A percentile compares a stretch with the other conserved stretches of the same genome.
phyloP scores from a whole-genome alignment of 2,113 vertebrate species.

The Rissa tridactyla region DNA sequence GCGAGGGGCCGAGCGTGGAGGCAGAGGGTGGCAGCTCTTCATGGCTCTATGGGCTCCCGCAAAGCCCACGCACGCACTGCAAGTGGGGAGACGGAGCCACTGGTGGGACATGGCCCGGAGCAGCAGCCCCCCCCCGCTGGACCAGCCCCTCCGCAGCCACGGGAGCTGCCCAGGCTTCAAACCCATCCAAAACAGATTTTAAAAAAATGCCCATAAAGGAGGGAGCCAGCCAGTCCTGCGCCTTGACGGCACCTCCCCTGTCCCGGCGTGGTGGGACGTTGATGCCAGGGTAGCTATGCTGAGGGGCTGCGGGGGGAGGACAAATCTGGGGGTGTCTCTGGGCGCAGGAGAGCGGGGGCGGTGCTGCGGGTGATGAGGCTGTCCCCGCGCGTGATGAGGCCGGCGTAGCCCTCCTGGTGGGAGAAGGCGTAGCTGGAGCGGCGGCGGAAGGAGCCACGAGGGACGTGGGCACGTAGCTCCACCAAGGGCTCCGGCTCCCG shows the following conservation, averaged over 20 bases:
- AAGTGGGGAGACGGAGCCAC: background rate
- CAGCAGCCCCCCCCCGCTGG: background rate
- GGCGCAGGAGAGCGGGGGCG: accelerated
- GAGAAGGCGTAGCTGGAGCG: slow-evolving; percentile 86
- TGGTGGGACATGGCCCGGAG: accelerated
- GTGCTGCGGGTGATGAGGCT: background rate
- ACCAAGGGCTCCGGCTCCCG: background rate
- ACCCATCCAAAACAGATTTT: accelerated
- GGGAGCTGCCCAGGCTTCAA: background rate
- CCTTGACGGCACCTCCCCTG: background rate
- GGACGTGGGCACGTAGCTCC: slow-evolving; percentile 62
- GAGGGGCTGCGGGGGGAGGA: background rate
- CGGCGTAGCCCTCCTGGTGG: slow-evolving; percentile 76
- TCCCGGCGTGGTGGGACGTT: accelerated
- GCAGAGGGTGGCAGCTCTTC: background rate
- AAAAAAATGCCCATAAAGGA: background rate
- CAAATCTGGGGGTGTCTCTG: accelerated
- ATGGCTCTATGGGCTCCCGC: accelerated
- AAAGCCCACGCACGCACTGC: accelerated
- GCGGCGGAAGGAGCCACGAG: slow-evolving; percentile 19
- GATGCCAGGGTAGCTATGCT: background rate
- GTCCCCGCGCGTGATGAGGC: slow-evolving; percentile 75
- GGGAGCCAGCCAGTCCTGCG: accelerated
- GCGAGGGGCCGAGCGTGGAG: accelerated
- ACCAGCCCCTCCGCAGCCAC: background rate